Conservation (phyloP, 2,888 invertebrate genomes). For the Xanthia icteritia region DNA sequence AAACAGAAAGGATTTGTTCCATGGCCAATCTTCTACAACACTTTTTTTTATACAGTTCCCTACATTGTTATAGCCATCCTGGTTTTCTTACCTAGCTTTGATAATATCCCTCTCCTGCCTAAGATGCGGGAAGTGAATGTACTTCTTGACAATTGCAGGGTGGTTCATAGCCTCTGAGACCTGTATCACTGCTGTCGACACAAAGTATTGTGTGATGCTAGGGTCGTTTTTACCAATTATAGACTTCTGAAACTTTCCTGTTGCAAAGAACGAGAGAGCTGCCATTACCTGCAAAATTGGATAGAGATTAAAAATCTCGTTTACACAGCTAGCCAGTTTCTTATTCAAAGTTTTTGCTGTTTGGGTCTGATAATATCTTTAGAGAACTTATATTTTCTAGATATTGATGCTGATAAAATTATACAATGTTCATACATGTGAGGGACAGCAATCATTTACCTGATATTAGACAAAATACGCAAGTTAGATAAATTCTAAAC, state of each 20-base stretch:
- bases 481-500: neutral
- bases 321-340: neutral
- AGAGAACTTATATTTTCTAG: neutral
- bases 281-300: slow-evolving; percentile 79
- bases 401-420: neutral
- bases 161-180: slow-evolving; percentile 86
- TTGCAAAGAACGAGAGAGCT: slow-evolving; percentile 84
- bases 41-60: too few species aligned
- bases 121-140: slow-evolving; percentile 86
- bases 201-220: slow-evolving; percentile 84
- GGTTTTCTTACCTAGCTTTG: slow-evolving; percentile 78
- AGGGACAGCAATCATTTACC: neutral
- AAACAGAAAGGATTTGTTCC: neutral
- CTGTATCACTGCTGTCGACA: slow-evolving; percentile 82
- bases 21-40: neutral
- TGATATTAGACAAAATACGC: neutral
- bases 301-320: neutral
- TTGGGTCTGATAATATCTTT: neutral
- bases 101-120: slow-evolving; percentile 83
- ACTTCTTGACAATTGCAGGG: slow-evolving; percentile 83
- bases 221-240: slow-evolving; percentile 84
- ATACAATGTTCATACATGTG: neutral
- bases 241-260: slow-evolving; percentile 85
- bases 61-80: neutral
- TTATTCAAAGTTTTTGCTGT: neutral